Conservation (phyloP, 2,113 vertebrate species). For the Cyanoliseus patagonus region DNA sequence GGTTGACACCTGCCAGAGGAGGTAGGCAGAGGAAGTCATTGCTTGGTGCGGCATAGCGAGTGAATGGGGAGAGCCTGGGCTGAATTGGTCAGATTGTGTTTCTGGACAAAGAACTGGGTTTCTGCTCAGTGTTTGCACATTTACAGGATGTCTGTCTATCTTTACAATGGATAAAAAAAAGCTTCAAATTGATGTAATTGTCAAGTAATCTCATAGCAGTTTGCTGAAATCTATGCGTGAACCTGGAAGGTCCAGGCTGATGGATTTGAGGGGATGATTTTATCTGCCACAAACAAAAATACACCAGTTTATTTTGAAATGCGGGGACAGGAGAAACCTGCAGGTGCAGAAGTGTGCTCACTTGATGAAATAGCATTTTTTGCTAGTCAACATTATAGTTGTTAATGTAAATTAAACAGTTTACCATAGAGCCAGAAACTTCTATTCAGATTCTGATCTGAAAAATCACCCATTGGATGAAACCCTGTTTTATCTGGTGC, state of each 20-base stretch:
- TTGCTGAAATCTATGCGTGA: background rate
- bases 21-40: background rate
- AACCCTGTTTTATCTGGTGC: background rate
- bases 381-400: background rate
- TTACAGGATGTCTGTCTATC: background rate
- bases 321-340: background rate
- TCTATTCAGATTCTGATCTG: background rate
- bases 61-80: background rate
- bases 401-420: background rate
- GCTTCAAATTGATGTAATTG: background rate
- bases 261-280: background rate
- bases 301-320: background rate
- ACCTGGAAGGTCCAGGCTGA: background rate
- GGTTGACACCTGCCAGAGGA: background rate
- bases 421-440: background rate
- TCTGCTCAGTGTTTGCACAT: background rate
- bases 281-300: background rate
- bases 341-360: background rate
- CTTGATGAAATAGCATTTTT: background rate
- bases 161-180: background rate
- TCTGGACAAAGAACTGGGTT: background rate
- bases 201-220: background rate
- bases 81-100: background rate
- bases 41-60: too few relatives aligned
- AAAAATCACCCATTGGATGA: background rate